Evolutionary conservation across 1,140 invertebrate species (phyloP).

Genomic region (Drosophila insularis): DNA sequence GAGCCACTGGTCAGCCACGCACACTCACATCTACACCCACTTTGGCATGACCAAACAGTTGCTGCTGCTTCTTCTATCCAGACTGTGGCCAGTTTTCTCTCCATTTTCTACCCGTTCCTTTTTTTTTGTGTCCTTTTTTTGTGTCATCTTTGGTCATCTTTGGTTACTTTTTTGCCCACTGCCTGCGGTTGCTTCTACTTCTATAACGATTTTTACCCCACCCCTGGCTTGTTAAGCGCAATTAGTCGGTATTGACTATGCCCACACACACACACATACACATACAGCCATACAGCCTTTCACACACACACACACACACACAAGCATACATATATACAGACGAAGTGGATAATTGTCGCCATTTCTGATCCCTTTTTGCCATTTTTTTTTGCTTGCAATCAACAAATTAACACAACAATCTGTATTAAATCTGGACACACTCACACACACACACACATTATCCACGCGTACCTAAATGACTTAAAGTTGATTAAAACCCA

Average conservation of each 20-base stretch:
- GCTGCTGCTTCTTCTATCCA: slow-evolving; percentile 22
- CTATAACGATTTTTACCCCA: background rate
- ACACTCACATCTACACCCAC: background rate
- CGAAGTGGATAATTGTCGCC: slow-evolving; percentile 16
- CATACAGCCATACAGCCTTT: background rate
- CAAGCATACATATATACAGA: background rate
- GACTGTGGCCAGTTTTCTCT: slow-evolving; percentile 21
- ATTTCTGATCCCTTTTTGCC: slow-evolving; percentile 5
- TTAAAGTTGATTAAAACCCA: slow-evolving; percentile 39
- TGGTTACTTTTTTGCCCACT: slow-evolving; percentile 39
- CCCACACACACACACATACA: slow-evolving; percentile 29
- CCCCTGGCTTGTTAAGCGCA: slow-evolving; percentile 64
- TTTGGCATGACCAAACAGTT: background rate
- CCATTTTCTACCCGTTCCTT: slow-evolving; percentile 16
- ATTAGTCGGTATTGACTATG: slow-evolving; percentile 68
- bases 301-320: too few relatives aligned
- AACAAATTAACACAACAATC: slow-evolving; percentile 53
- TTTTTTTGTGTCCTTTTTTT: background rate
- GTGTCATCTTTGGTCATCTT: slow-evolving; percentile 9
- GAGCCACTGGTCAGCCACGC: background rate
- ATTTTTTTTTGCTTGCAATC: slow-evolving; percentile 34
- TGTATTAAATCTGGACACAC: slow-evolving; percentile 16
- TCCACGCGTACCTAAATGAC: background rate
- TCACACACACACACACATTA: background rate
- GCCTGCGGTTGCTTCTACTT: slow-evolving; percentile 4